These are phyloP conservation scores for Nestor notabilis DNA, from an alignment of 2,113 vertebrate genomes.

Conservation along the genomic window DNA sequence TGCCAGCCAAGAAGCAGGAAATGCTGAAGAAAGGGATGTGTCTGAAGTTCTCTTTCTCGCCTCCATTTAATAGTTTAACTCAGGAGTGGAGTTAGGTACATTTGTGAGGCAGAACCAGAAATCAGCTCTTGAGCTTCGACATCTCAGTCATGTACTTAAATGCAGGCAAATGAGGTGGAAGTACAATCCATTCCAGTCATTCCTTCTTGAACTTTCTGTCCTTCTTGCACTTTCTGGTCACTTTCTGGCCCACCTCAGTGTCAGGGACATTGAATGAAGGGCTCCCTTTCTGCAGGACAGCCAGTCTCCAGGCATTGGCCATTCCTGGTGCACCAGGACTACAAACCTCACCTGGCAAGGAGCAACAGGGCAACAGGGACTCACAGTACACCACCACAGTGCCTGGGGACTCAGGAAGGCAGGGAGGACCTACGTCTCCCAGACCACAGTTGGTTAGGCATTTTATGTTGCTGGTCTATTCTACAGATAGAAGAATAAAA, in stretches of 20 bases:
- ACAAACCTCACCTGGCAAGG: background rate
- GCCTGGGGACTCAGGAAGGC: background rate
- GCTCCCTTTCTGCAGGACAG: background rate
- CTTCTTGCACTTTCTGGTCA: background rate
- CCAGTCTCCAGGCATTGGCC: background rate
- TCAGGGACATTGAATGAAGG: background rate
- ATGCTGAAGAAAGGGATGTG: background rate
- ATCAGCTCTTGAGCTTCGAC: background rate
- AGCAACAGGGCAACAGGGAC: background rate
- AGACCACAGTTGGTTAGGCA: fast-evolving
- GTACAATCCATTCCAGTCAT: background rate
- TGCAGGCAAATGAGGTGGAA: background rate
- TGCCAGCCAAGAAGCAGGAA: background rate
- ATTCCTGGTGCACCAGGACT: background rate
- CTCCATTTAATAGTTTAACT: background rate
- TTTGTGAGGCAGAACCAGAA: background rate
- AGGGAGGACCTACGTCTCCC: background rate
- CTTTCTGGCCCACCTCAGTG: background rate
- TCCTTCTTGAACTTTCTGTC: background rate
- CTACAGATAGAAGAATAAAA: background rate
- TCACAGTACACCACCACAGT: background rate
- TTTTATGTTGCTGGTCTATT: background rate
- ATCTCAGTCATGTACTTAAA: background rate
- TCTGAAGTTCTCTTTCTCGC: background rate
- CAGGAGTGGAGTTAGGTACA: background rate